These are phyloP conservation scores for Enteromius mattozi DNA, from an alignment of 2,797 vertebrate species.

Conservation along the genomic window DNA sequence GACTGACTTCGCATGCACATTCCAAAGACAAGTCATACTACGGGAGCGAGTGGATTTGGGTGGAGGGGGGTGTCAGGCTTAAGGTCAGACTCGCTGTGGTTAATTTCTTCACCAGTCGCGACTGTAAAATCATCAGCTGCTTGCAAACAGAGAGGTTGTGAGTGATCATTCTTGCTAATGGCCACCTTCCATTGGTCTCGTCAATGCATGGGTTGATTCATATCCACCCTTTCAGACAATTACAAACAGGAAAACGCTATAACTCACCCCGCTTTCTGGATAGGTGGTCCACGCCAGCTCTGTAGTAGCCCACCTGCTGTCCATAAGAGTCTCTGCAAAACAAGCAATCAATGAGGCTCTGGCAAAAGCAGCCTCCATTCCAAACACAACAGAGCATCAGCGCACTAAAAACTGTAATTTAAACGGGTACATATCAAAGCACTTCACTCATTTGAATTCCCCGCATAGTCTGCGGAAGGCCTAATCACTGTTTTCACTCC, in stretches of 20 bases:
- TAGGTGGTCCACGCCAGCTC: constrained; percentile 96
- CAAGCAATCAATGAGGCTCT: constrained; percentile 46
- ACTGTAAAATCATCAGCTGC: constrained; percentile 71
- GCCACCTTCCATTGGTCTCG: constrained; percentile 41
- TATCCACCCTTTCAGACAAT: constrained; percentile 23
- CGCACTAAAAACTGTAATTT: constrained; percentile 29
- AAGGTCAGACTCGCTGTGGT: constrained; percentile 80
- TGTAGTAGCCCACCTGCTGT: constrained; percentile 97
- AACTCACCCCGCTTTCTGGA: constrained; percentile 91
- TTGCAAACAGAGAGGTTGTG: constrained; percentile 10
- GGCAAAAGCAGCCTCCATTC: constrained; percentile 19
- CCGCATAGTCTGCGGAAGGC: constrained; percentile 29
- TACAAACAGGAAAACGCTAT: constrained; percentile 17
- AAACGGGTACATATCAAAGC: constrained; percentile 39
- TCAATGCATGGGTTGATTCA: constrained; percentile 15
- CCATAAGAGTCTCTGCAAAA: constrained; percentile 95
- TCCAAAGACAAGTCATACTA: constrained; percentile 82
- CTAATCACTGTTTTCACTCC: constrained; percentile 51
- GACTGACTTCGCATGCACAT: constrained; percentile 82
- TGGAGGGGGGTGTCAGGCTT: constrained; percentile 69
- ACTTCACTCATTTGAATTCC: constrained; percentile 53
- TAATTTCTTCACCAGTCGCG: constrained; percentile 79
- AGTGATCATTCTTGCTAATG: constrained; percentile 24
- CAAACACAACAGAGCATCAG: constrained; percentile 33
- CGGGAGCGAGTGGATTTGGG: constrained; percentile 62